Base-by-base conservation (phyloP, 2,113 vertebrate genomes). In the Engraulis encrasicolus region DNA sequence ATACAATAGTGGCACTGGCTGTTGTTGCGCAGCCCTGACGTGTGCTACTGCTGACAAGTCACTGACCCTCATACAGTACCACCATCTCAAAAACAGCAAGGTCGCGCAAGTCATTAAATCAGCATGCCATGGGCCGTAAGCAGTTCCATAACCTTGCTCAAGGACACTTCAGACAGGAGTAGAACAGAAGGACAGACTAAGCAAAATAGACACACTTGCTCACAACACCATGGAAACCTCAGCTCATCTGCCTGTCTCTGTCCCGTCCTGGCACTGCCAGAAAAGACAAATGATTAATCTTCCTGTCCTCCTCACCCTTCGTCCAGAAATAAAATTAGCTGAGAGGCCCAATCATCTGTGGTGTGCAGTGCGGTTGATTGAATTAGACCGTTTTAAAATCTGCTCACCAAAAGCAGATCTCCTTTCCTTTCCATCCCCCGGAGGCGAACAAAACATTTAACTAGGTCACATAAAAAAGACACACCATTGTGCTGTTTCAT, bases 361-460 rank as follows among this genome's bases (percentile, higher is more conserved):
- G n/a, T 34, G 27, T 14, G 12, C 66, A 4, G 23, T 45, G 3
- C 9, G 66, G 27, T 81, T 15, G 9, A 85, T 81, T 40, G 5
- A 38, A 52, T 49, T 79, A 40, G 45, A n/a, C 77, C 77, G 52
- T 79, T 82, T 38, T 36, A 19, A 23, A 61, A 37, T 1, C 82
- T 81, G 54, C 81, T 83, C 49, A 58, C 50, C 78, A 85, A 80
- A 80, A 71, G 54, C 49, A 79, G 78, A 38, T 58, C 45, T 74
- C 50, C 66, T 74, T 78, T 50, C 36, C 50, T 58, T 3, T n/a
- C n/a, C n/a, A n/a, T n/a, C n/a, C 31, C 84, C 82, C 36, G 38
- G 20, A 66, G 66, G 50, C 78, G 49, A 81, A 83, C 31, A 78
- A 85, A 50, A 82, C 83, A 77, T 85, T 77, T 61, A 86, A 86